Evolutionary conservation across 2,888 invertebrate genomes (phyloP), one percentile per base, ranked within the genome.

Genomic region (Cryptocheilus praepositus): DNA sequence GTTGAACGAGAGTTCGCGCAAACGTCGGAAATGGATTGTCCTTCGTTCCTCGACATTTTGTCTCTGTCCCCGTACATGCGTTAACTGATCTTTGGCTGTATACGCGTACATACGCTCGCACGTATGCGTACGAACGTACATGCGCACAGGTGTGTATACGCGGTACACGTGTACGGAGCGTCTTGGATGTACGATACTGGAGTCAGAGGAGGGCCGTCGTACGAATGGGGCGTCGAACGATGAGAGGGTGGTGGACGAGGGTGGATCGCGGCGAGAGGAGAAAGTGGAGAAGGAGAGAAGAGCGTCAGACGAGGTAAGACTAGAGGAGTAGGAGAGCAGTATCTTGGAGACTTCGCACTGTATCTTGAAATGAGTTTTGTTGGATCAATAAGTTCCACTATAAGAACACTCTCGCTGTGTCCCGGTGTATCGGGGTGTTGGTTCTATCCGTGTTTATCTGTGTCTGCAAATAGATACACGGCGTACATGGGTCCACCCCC

Each of bases 291-390:
- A 64, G 67, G 76, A 62, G 71, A 64, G 61, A 45, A 49, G 65
- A 56, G 36, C 36, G 36, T 36, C 4, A 75, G 78, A 67, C 58
- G 60, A 70, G 64, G 74, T 76, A 78, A 74, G 80, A 36, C 79
- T 73, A 81, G 81, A 74, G 78, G 75, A 79, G 76, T 76, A 77
- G 81, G 77, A 81, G 80, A 88, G 86, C 83, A 87, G 88, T 88
- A 89, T 88, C 88, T 88, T 87, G 88, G 88, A 88, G 88, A 88
- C 88, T 89, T 89, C 88, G 88, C 88, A 88, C 88, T 88, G 88
- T 89, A 89, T 89, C 89, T 89, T 88, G 89, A 88, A 89, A 89
- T 89, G 88, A 89, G 89, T 88, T 89, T 89, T 89, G 89, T 88
- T 88, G 89, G 89, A 89, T 89, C 89, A 89, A 89, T 89, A 89